These are phyloP conservation scores for Sebastes goodei DNA, from an alignment of 2,797 vertebrate species.

Conservation along the genomic window DNA sequence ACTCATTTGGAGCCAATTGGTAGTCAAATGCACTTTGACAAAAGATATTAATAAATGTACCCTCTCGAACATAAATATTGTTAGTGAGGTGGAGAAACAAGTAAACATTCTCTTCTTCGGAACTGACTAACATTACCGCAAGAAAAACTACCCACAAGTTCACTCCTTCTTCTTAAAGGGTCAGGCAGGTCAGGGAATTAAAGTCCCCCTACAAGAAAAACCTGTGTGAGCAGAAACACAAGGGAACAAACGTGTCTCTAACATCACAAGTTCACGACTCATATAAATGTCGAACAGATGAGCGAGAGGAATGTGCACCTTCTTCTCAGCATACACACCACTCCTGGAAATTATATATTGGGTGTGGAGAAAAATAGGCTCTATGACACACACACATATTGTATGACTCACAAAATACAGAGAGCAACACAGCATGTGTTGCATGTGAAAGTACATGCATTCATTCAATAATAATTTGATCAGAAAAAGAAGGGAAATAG, in stretches of 20 bases:
- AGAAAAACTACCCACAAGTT: not conserved
- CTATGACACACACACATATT: not conserved
- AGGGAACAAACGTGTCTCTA: not conserved
- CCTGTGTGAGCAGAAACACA: not conserved
- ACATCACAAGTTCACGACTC: not conserved
- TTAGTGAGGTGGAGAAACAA: not conserved
- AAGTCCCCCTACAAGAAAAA: not conserved
- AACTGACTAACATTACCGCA: not conserved
- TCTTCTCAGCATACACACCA: not conserved
- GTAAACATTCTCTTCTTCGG: no score
- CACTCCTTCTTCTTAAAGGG: not conserved
- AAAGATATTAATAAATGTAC: not conserved
- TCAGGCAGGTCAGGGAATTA: not conserved
- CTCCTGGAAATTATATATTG: not conserved
- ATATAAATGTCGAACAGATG: not conserved
- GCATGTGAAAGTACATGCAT: not conserved
- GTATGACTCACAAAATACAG: not conserved
- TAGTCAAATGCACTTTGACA: not conserved
- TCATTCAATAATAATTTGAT: not conserved
- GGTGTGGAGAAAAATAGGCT: not conserved
- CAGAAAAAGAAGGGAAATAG: not conserved
- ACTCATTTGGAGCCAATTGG: not conserved
- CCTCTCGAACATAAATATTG: not conserved
- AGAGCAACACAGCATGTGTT: not conserved
- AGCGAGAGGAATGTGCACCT: not conserved